Percentiles rank a stretch among this genome's conserved stretches.
These are phyloP conservation scores for Paratrypauchen microcephalus DNA, from an alignment of 2,797 vertebrate species.

Conservation along the genomic window DNA sequence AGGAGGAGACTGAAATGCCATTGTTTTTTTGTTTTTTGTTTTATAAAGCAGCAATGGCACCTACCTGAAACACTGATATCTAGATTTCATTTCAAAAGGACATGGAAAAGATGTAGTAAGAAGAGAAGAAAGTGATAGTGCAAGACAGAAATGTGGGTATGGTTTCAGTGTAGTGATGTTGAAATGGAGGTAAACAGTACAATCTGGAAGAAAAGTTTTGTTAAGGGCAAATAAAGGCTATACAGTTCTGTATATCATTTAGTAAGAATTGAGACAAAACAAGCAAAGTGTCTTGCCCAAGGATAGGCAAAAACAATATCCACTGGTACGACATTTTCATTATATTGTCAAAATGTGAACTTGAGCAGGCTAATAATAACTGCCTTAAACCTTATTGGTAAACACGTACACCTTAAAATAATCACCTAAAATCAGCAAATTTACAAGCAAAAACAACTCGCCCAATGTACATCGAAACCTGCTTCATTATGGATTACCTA, in stretches of 20 bases:
- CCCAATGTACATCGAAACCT: not conserved
- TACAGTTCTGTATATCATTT: not conserved
- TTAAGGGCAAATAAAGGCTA: not conserved
- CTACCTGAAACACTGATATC: not conserved
- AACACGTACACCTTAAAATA: too few relatives aligned
- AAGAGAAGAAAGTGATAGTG: not conserved
- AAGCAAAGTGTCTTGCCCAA: too few relatives aligned
- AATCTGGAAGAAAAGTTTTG: not conserved
- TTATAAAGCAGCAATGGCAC: not conserved
- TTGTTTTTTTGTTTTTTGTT: slow-evolving; percentile 28
- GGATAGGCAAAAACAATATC: too few relatives aligned
- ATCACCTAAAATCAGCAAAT: too few relatives aligned
- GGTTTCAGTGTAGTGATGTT: not conserved
- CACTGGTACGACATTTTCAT: too few relatives aligned
- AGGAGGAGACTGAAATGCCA: slow-evolving; percentile 41
- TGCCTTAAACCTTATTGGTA: too few relatives aligned
- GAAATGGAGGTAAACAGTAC: not conserved
- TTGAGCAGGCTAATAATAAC: not conserved
- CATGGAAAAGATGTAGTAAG: not conserved
- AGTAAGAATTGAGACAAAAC: too few relatives aligned
- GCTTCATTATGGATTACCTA: not conserved
- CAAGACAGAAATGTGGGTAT: not conserved
- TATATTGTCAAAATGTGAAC: not conserved
- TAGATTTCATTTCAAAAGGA: not conserved
- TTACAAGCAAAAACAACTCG: too few relatives aligned